Evolutionary conservation across 2,797 vertebrate species (phyloP), one percentile per base, ranked within the genome.

Genomic region (Alauda arvensis): DNA sequence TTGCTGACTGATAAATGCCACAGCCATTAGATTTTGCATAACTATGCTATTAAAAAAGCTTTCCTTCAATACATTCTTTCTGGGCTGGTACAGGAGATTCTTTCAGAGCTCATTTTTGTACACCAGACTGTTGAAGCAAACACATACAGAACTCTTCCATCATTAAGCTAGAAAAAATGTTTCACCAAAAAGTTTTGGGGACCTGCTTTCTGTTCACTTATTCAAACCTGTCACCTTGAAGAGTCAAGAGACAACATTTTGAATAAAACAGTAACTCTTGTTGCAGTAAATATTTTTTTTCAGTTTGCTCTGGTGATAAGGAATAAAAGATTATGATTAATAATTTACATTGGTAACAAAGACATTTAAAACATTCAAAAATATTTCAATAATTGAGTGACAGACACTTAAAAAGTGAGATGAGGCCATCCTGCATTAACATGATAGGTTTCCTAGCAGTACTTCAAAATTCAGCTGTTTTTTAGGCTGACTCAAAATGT

Each of bases 171-270:
- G 12, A 65, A 83, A 61, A 90, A 33, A 62, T 46, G 26, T 71
- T 94, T 87, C 90, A 91, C 81, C 78, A 75, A 89, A 46, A 83
- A 65, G 55, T 93, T 83, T 42, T 15, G 34, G 19, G 21, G 31
- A 28, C 65, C 18, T 43, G 61, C 28, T 85, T 82, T 87, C 71
- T 76, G 15, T 66, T 87, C 25, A 53, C 14, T 90, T 90, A 81
- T 51, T 94, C 59, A 92, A 94, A 89, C 18, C 52, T 71, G 60
- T 83, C 68, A 92, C 45, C 31, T 74, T 76, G 79, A 91, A 81
- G 23, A 91, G 52, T 84, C 57, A 89, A 88, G 79, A 49, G 43
- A 70, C 29, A 86, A 91, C 28, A 33, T 40, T 31, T 45, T 74
- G 43, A 53, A 90, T 80, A 91, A 89, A 89, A 92, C 33, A 94